Conservation (phyloP, 2,888 invertebrate genomes). For the Drosophila cracens region DNA sequence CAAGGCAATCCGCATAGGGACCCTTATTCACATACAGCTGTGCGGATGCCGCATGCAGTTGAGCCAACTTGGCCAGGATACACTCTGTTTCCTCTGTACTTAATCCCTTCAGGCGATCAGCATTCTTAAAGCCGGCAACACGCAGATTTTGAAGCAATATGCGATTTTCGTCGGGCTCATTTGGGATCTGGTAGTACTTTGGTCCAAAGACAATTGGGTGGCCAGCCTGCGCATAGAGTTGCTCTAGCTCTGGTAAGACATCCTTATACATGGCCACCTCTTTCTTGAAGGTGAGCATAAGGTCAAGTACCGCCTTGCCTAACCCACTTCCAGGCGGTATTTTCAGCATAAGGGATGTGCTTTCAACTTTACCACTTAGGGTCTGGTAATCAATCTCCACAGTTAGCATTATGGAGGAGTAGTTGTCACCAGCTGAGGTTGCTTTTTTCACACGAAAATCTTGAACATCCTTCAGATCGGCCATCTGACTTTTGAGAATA, state of each 20-base stretch:
- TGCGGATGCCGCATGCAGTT: conserved; percentile 82
- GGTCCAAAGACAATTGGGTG: conserved; percentile 58
- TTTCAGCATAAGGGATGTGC: conserved; percentile 64
- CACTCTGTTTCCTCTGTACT: conserved; percentile 69
- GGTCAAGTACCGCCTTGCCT: conserved; percentile 21
- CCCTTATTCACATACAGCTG: conserved; percentile 64
- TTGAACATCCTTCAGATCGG: conserved; percentile 52
- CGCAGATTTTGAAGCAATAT: conserved; percentile 78
- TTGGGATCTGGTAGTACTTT: conserved; percentile 51
- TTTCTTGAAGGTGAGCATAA: conserved; percentile 65
- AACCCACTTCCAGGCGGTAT: conserved; percentile 24
- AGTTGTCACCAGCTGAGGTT: conserved; percentile 71
- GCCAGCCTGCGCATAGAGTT: conserved; percentile 60
- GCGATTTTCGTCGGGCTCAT: conserved; percentile 42
- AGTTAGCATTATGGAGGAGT: conserved; percentile 65
- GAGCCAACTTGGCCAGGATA: conserved; percentile 75
- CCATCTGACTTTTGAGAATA: conserved; percentile 48
- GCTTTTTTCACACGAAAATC: conserved; percentile 57
- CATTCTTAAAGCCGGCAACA: conserved; percentile 67
- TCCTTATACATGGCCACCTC: conserved; percentile 64
- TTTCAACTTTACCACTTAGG: conserved; percentile 7
- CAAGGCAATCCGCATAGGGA: conserved; percentile 34
- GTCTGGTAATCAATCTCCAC: conserved; percentile 50
- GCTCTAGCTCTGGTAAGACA: conserved; percentile 57
- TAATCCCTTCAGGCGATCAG: conserved; percentile 73